A percentile compares a stretch with the other conserved stretches of the same genome.
Evolutionary conservation across 2,113 vertebrate genomes (phyloP).

Genomic region (Pterocles gutturalis): DNA sequence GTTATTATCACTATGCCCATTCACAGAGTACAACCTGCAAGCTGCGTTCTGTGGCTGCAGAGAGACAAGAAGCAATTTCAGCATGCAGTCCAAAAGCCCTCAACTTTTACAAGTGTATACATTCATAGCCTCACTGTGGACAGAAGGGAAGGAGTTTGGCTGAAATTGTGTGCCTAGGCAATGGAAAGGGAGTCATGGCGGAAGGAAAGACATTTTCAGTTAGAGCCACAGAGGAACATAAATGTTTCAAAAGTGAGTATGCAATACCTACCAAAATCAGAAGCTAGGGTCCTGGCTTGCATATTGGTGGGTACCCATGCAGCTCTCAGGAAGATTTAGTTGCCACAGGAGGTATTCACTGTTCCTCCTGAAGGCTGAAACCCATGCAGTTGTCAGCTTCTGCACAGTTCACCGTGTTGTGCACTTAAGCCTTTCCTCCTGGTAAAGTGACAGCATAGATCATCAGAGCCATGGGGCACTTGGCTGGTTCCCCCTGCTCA

Average conservation of each 20-base stretch:
- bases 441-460: not conserved
- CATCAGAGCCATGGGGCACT: not conserved
- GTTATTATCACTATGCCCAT: not conserved
- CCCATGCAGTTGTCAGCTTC: fast-evolving
- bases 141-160: not conserved
- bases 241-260: not conserved
- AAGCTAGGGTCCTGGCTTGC: not conserved
- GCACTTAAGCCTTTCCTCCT: not conserved
- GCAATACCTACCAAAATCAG: not conserved
- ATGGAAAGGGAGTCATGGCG: not conserved
- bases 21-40: not conserved
- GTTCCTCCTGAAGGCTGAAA: not conserved
- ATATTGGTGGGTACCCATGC: fast-evolving
- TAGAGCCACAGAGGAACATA: not conserved
- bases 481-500: not conserved
- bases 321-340: not conserved
- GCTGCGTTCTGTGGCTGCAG: not conserved
- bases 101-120: not conserved
- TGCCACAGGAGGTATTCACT: not conserved
- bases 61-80: not conserved
- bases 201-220: not conserved
- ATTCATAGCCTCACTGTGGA: not conserved
- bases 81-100: not conserved
- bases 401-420: not conserved
- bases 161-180: not conserved